Percentiles rank a stretch among this genome's conserved stretches.
Conservation (phyloP, 2,797 vertebrate genomes). For the Monodelphis domestica region DNA sequence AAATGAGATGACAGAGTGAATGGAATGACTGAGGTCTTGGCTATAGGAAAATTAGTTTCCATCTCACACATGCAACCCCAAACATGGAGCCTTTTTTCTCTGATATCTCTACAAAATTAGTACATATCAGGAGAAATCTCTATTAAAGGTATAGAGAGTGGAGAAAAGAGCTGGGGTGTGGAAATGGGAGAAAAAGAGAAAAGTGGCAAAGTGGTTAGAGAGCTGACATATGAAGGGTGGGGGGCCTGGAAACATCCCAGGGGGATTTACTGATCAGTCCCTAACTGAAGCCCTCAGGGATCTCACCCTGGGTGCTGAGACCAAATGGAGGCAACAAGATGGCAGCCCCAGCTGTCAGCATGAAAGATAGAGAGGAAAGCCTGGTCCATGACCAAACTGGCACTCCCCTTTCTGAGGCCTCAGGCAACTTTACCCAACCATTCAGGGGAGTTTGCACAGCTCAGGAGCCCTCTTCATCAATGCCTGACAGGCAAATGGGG, state of each 20-base stretch:
- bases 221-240: not conserved
- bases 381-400: not conserved
- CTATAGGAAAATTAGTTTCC: slow-evolving; percentile 41
- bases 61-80: slow-evolving; percentile 22
- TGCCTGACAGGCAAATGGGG: not conserved
- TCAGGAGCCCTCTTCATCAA: not conserved
- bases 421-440: not conserved
- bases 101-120: not conserved
- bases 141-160: slow-evolving; percentile 16
- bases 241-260: not conserved
- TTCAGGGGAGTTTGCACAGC: not conserved
- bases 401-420: not conserved
- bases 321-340: slow-evolving; percentile 41
- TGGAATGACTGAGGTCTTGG: slow-evolving; percentile 21
- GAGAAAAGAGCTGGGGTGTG: not conserved
- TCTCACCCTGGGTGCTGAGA: not conserved
- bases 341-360: not conserved
- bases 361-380: not conserved
- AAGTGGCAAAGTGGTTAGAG: not conserved
- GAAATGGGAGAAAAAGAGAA: not conserved
- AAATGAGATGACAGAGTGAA: slow-evolving; percentile 15
- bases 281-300: slow-evolving; percentile 31
- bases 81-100: slow-evolving; percentile 35
- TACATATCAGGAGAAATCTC: not conserved
- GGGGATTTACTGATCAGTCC: slow-evolving; percentile 33